Evolutionary conservation across 2,113 vertebrate species (phyloP).

Genomic region (Romanogobio albipinnatus): DNA sequence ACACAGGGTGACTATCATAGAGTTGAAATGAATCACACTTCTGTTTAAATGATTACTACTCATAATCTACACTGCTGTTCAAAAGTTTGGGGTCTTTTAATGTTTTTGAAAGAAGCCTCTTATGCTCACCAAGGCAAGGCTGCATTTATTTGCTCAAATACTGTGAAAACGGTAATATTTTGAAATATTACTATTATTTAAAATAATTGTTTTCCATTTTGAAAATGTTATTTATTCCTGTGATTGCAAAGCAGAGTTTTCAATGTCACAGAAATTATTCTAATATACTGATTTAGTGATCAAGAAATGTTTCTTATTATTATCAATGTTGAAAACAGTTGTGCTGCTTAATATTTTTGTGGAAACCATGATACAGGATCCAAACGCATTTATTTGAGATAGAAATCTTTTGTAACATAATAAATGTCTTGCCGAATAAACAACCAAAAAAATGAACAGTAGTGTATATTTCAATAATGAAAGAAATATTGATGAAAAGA

Average conservation of each 20-base stretch:
- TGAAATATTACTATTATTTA: not conserved
- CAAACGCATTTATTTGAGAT: no score
- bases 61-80: not conserved
- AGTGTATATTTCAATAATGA: not conserved
- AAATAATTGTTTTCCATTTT: no score
- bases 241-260: no score
- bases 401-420: no score
- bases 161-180: not conserved
- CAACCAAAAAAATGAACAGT: no score
- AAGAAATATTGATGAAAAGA: not conserved
- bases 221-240: no score
- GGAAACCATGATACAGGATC: no score
- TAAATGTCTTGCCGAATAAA: not conserved
- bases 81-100: not conserved
- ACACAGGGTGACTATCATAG: conserved; percentile 73
- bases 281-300: no score
- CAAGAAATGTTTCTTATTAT: no score
- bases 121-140: not conserved
- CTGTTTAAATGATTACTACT: not conserved
- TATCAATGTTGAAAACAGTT: no score
- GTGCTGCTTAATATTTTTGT: no score
- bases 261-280: no score
- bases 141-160: not conserved
- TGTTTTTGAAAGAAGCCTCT: not conserved
- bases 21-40: not conserved